Evolutionary conservation across 1,140 invertebrate genomes (phyloP), one percentile per base, ranked within the genome.

Genomic region (Copidosoma floridanum): DNA sequence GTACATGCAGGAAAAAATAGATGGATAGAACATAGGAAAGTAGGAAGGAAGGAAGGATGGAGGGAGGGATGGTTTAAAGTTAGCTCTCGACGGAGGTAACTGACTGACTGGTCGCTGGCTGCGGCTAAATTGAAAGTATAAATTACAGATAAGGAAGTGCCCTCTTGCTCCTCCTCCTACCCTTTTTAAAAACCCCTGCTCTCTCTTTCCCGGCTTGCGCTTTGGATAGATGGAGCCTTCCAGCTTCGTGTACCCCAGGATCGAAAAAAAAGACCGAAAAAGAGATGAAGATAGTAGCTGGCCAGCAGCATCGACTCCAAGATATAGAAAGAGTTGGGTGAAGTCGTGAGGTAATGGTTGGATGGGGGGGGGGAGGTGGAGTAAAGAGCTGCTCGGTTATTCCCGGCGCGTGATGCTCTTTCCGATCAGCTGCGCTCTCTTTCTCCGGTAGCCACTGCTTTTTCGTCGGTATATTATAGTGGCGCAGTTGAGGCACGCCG

Each of bases 51-150:
- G 18, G 48, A 51, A 16, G 14, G 48, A 51, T 20, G 35, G 29
- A 51, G 51, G 16, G 18, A 43, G 24, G 52, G 23, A 12, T 29
- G 44, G 52, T 12, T 16, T 26, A 48, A 41, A 48, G 43, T 61
- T 46, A 41, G n/a, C n/a, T n/a, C n/a, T n/a, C n/a, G n/a, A n/a
- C 46, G 11, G 2, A 58, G 40, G n/a, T 16, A 40, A n/a, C 23
- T 54, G 58, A 59, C 38, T 52, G 57, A 59, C 56, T 59, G 40
- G 50, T 53, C 50, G 21, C 40, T 52, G 21, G 37, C 29, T 29
- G 54, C 16, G 35, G 57, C 64, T 75, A 76, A 76, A 76, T 76
- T 75, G 72, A 76, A 76, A 75, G 72, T 76, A 76, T 76, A 76
- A 75, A 76, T 77, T 77, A 74, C 67, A 68, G 67, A 75, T 76